phyloP scores from a whole-genome alignment of 2,888 invertebrate genomes.

The Cephus rjabovi region DNA sequence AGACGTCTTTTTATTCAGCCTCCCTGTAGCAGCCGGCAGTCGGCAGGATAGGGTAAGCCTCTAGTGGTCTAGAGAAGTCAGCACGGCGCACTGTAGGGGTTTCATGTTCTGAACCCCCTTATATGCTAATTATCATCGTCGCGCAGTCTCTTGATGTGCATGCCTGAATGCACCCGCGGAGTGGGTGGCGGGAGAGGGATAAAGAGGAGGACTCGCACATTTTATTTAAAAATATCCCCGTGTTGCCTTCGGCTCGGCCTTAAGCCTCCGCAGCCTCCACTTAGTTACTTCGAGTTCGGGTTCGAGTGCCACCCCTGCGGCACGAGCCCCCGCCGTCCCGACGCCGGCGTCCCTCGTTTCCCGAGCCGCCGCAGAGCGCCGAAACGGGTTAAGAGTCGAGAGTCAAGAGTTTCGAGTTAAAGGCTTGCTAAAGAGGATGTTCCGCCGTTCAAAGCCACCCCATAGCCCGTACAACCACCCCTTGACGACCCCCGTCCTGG shows the following conservation, averaged over 20 bases:
- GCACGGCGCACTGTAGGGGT: conserved; percentile 56
- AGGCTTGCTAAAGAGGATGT: conserved; percentile 48
- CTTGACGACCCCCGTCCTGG: too few relatives aligned
- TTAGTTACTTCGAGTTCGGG: conserved; percentile 50
- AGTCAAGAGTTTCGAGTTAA: conserved; percentile 46
- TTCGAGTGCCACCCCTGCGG: conserved; percentile 27
- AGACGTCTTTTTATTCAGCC: conserved; percentile 41
- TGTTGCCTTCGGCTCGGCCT: conserved; percentile 17
- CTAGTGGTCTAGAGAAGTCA: conserved; percentile 62
- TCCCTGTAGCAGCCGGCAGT: conserved; percentile 26
- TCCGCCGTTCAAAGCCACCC: conserved; percentile 19
- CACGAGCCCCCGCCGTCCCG: conserved; percentile 6
- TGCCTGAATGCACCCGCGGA: conserved; percentile 54
- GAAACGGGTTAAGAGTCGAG: conserved; percentile 55
- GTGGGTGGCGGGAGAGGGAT: conserved; percentile 25
- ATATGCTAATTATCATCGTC: conserved; percentile 64
- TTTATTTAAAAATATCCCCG: conserved; percentile 4
- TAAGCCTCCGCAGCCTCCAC: conserved; percentile 33
- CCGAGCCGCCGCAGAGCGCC: conserved; percentile 28
- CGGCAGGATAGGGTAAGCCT: conserved; percentile 45
- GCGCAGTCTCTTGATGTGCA: conserved; percentile 58
- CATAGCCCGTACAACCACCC: neutral
- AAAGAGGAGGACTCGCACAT: conserved; percentile 9
- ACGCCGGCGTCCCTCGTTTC: conserved; percentile 16
- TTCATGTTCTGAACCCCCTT: conserved; percentile 56